Percentiles rank a stretch among this genome's conserved stretches.
Conservation (phyloP, 1,140 invertebrate genomes). For the Chelonus insularis region DNA sequence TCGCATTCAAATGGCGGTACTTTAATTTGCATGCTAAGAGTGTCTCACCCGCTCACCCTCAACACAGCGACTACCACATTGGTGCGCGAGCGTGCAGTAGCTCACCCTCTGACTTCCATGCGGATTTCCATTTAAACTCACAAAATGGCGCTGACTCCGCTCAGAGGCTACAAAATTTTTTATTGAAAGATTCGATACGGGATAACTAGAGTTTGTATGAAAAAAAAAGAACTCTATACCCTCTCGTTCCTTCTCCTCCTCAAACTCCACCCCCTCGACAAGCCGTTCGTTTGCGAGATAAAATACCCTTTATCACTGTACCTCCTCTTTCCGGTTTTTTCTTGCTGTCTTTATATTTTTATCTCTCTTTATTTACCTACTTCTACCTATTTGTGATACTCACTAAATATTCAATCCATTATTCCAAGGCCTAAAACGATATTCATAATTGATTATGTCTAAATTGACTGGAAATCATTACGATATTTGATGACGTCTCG, state of each 20-base stretch:
- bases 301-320: slow-evolving; percentile 56
- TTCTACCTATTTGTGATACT: background rate
- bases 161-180: slow-evolving; percentile 59
- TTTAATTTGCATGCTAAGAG: slow-evolving; percentile 63
- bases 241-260: slow-evolving; percentile 18
- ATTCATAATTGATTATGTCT: background rate
- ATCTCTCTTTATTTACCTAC: slow-evolving; percentile 15
- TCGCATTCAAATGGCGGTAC: slow-evolving; percentile 59
- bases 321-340: slow-evolving; percentile 29
- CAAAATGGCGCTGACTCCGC: slow-evolving; percentile 59
- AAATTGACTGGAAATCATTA: background rate
- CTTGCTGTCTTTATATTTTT: slow-evolving; percentile 17
- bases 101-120: slow-evolving; percentile 33
- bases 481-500: slow-evolving; percentile 1
- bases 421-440: no score
- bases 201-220: slow-evolving; percentile 41
- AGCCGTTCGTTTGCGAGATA: slow-evolving; percentile 55
- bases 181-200: slow-evolving; percentile 60
- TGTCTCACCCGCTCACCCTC: slow-evolving; percentile 35
- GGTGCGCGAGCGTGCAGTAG: slow-evolving; percentile 17
- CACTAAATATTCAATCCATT: slow-evolving; percentile 23
- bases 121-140: slow-evolving; percentile 61
- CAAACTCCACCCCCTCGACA: slow-evolving; percentile 11
- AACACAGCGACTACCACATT: slow-evolving; percentile 37
- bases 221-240: slow-evolving; percentile 13